These are phyloP conservation scores for Heliopora coerulea DNA, from an alignment of 92 coral and sea anemone genomes.

Conservation along the genomic window DNA sequence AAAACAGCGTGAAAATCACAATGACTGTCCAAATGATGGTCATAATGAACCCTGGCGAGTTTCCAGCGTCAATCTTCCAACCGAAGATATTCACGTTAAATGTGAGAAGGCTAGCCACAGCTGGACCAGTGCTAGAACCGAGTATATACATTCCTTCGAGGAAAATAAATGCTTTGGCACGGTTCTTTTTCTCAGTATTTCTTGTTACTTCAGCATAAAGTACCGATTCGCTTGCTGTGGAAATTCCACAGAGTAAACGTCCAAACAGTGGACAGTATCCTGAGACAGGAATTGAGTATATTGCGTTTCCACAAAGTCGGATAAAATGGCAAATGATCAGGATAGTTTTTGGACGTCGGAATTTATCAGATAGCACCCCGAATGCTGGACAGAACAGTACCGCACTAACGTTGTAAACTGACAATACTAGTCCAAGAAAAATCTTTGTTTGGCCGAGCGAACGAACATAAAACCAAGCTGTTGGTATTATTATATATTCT, in stretches of 20 bases:
- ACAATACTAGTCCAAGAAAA: not conserved
- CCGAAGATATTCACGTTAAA: slow-evolving; percentile 1
- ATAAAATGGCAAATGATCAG: not conserved
- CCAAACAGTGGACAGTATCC: slow-evolving; percentile 8
- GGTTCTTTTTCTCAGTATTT: not conserved
- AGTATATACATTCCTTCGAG: not conserved
- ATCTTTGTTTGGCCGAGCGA: not conserved
- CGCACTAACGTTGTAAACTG: slow-evolving; percentile 1
- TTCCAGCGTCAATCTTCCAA: not conserved
- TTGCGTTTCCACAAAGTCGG: not conserved
- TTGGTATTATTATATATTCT: not conserved
- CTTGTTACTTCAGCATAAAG: not conserved
- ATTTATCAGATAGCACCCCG: not conserved
- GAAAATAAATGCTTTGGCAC: not conserved
- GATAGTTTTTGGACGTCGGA: not conserved
- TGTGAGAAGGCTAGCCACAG: not conserved
- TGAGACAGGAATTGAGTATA: not conserved
- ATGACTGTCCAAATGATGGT: not conserved
- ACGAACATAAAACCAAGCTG: slow-evolving; percentile 1
- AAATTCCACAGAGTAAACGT: not conserved
- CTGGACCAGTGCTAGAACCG: not conserved
- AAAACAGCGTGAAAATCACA: slow-evolving; percentile 2
- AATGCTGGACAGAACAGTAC: not conserved
- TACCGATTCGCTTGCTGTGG: not conserved
- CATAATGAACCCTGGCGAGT: slow-evolving; percentile 11